Base-by-base conservation (phyloP, 1,140 invertebrate species). In the Tenebrio molitor region DNA sequence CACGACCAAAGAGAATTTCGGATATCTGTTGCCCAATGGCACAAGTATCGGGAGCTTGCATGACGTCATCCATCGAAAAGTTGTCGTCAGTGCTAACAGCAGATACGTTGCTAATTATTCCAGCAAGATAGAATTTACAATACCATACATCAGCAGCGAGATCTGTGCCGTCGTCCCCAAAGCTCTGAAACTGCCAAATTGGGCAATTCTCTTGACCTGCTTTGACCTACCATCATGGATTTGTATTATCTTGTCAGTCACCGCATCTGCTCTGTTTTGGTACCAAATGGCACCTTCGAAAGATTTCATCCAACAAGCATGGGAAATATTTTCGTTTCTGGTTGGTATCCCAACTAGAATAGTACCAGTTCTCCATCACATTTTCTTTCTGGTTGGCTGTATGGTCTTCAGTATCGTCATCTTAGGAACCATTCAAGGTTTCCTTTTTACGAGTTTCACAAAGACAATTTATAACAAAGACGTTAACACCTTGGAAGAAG, bases 111-210 rank as follows among this genome's bases (percentile, higher is more conserved):
- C 81, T 15, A 73, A 71, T 10, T 84, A 85, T 85, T 65, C 68
- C 71, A 0, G 75, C 69, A 0, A 62, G 75, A 70, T 2, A 79
- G n/a, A 82, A 14, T 85, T 82, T 42, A 81, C 81, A 3, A 42
- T 63, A 4, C 79, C 81, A 0, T 70, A 82, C 1, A 79, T 73
- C 29, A 78, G 77, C 23, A 84, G 85, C 74, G 66, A 76, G 15
- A 58, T 86, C 6, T 85, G 84, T 75, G 69, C 85, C 1, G 53
- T 84, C 1, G 82, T 82, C 0, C 83, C 83, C 0, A 83, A 84
- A 73, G 76, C 84, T 7, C 10, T 41, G 4, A 75, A 76, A 19
- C 80, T 85, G 72, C 84, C 83, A 1, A 74, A 83, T 23, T 84
- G 84, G 80, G 62, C 81, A 14, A 72, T 77, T 4, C 79, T 84